Evolutionary conservation across 2,113 vertebrate genomes (phyloP), one percentile per base, ranked within the genome.

Genomic region (Tyrannus savana): DNA sequence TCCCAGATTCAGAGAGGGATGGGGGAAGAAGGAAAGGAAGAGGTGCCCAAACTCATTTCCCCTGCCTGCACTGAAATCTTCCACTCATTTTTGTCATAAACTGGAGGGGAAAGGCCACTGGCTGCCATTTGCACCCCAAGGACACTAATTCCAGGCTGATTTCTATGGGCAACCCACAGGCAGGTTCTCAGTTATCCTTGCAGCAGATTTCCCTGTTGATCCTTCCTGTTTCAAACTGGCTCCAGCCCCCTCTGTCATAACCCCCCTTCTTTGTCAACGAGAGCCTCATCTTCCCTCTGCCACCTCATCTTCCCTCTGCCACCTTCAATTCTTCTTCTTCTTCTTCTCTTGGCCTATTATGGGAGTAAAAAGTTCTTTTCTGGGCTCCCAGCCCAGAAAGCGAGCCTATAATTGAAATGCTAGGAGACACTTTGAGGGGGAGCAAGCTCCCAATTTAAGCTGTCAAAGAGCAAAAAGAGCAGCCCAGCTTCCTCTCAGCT

Each of bases 401-500:
- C 2, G 44, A 96, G 75, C 93, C 97, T 97, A 3, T 92, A 97
- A 97, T 71, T 96, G 94, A 96, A 96, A 94, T 79, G 91, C 85
- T 91, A 63, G 56, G 89, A 96, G 94, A 91, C 90, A 84, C 80
- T 80, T 63, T 23, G 87, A 96, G 94, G 87, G 85, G 93, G 84
- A 95, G 82, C 87, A 97, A 96, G 84, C 89, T 97, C 92, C 95
- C 96, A 97, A 88, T 97, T 97, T 96, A 92, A 89, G 64, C 56
- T 60, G 96, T 84, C 95, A 84, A n/a, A 82, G 91, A 77, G 63
- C 52, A 28, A 25, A 35, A 84, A 79, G 74, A 90, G 90, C 94
- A 89, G 92, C 87, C 73, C 93, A 66, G 84, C 35, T 14, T 44
- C 41, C 6, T 47, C 66, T 44, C 85, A 64, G 88, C 95, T 91